Percentiles rank a stretch among this genome's conserved stretches.
Evolutionary conservation across 1,140 invertebrate species (phyloP).

Genomic region (Xylocopa sonorina): DNA sequence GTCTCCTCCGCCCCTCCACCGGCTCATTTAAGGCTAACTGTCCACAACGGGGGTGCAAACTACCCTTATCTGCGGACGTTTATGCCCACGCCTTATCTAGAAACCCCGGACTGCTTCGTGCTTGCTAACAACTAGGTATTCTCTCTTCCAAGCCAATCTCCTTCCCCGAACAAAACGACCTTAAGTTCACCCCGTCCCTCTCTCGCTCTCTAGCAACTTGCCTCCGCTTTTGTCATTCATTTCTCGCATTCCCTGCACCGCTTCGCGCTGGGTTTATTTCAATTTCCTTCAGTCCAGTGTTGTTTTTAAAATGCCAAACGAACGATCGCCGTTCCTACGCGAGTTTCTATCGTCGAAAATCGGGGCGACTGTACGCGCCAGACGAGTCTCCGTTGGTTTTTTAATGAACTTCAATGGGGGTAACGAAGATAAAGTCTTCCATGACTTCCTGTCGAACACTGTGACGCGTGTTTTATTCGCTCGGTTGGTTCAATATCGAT

Average conservation of each 20-base stretch:
- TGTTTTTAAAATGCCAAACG: conserved; percentile 28
- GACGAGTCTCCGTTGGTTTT: neutral
- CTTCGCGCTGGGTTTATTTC: conserved; percentile 38
- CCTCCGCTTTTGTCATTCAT: conserved; percentile 26
- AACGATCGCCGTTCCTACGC: neutral
- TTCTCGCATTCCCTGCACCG: conserved; percentile 22
- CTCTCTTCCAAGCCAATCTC: conserved; percentile 69
- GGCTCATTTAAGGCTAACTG: conserved; percentile 80
- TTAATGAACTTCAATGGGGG: too few relatives aligned
- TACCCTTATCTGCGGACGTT: conserved; percentile 80
- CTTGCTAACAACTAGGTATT: conserved; percentile 71
- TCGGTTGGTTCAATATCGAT: neutral
- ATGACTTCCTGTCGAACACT: neutral
- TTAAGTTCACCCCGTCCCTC: conserved; percentile 38
- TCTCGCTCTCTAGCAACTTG: neutral
- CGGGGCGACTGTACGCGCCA: neutral
- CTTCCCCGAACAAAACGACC: conserved; percentile 65
- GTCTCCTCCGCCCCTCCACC: conserved; percentile 62
- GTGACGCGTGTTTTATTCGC: neutral
- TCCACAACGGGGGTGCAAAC: conserved; percentile 81
- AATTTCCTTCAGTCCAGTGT: conserved; percentile 32
- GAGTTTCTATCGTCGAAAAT: neutral
- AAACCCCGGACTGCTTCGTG: conserved; percentile 69
- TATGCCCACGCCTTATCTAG: conserved; percentile 80
- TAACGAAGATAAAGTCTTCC: neutral